Evolutionary conservation across 2,888 invertebrate species (phyloP), one percentile per base, ranked within the genome.

Genomic region (Microdon myrmicae): DNA sequence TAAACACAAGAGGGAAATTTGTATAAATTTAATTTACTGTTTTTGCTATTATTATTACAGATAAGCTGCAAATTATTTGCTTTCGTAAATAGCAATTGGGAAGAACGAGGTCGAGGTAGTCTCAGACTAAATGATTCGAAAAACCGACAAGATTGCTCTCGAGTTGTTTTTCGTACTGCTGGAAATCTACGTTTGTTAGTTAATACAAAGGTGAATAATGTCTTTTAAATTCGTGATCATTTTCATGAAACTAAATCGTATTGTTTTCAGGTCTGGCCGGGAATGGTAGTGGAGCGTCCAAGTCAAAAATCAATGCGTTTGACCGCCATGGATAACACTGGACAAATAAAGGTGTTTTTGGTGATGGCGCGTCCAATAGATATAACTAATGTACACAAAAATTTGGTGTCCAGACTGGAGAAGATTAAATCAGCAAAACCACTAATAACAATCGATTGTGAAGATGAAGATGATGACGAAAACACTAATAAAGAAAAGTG

Each of bases 171-270:
- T 75, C 85, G 96, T 66, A 91, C 92, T 17, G 86, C 92, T 10
- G 96, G 96, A 38, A 94, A 92, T 71, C 85, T 95, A 69, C 85
- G 94, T 47, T 88, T 96, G 43, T 87, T 96, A 73, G 84, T 97
- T 54, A 97, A 96, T 79, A 95, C 96, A 26, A 94, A 94, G 84
- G 88, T 90, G 76, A 35, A 23, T 13, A n/a, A n/a, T n/a, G n/a
- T n/a, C n/a, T n/a, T n/a, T n/a, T n/a, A n/a, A n/a, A n/a, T n/a
- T 37, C 19, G 22, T 2, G 10, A 14, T 8, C 23, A 8, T 22
- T 22, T 6, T 22, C 8, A 6, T 22, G 5, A 14, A 8, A 17
- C 10, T 14, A 2, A 8, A 13, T 2, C 9, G 3, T 20, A 35
- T 4, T 45, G 5, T 28, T 44, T 13, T 19, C 67, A 85, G 85